Conservation (phyloP, 2,888 invertebrate species). For the Neocrepidodera transversa region DNA sequence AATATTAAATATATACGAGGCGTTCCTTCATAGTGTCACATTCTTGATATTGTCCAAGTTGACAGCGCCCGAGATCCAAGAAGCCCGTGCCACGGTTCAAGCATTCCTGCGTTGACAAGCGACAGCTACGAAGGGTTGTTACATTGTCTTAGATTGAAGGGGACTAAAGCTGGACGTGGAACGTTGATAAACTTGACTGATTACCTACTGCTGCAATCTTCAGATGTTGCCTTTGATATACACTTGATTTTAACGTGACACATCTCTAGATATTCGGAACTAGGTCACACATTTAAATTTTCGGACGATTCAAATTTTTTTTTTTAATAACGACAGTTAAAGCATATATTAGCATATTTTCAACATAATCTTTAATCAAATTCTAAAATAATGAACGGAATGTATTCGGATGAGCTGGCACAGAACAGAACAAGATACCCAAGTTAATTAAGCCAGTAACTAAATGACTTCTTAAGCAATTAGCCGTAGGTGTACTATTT, state of each 20-base stretch:
- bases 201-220: conserved; percentile 44
- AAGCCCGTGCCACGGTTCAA: conserved; percentile 49
- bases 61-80: conserved; percentile 47
- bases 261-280: too few relatives aligned
- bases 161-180: conserved; percentile 40
- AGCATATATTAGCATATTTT: too few relatives aligned
- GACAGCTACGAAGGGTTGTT: conserved; percentile 57
- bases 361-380: too few relatives aligned
- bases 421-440: conserved; percentile 39
- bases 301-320: too few relatives aligned
- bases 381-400: too few relatives aligned
- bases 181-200: conserved; percentile 47
- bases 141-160: conserved; percentile 50
- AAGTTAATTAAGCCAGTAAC: conserved; percentile 56
- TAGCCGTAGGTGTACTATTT: conserved; percentile 56
- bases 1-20: conserved; percentile 39
- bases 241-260: too few relatives aligned
- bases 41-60: conserved; percentile 54
- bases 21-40: conserved; percentile 46
- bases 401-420: conserved; percentile 45
- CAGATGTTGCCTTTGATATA: conserved; percentile 33
- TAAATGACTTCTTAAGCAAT: conserved; percentile 59
- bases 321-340: too few relatives aligned
- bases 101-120: conserved; percentile 56
- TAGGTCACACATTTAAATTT: too few relatives aligned